Base-by-base conservation (phyloP, 2,888 invertebrate species). In the Cheilosia grossa region DNA sequence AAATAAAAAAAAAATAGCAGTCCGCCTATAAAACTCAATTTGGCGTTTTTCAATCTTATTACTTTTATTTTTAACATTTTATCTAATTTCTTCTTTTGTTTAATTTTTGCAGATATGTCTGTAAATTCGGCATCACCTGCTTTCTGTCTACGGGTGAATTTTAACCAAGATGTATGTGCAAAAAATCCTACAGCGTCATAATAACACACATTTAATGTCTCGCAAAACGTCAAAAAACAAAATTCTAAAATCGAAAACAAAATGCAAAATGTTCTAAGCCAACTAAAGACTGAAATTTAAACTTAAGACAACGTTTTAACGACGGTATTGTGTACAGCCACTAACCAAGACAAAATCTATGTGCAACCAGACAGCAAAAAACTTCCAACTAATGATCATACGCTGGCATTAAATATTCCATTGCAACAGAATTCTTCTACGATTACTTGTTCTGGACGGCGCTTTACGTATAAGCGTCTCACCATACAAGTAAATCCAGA, bases 401-500 rank as follows among this genome's bases (percentile, higher is more conserved):
- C 10, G 27, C 42, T 21, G 37, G 53, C 37, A 40, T 47, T 19
- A 59, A 53, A 59, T 53, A 72, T 66, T 66, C 5, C 19, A 75
- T 70, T 81, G 47, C 27, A 69, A 54, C 15, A 69, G 10, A 77
- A 59, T 56, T 53, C 19, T 64, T 73, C 58, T 72, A 63, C 47
- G 69, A 82, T 73, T 86, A 85, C 87, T 87, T 88, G 73, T 69
- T 61, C 78, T 87, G 87, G 87, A 87, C 77, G 72, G 78, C 87
- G 83, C 80, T 77, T 86, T 80, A 30, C 47, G 13, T 9, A 63
- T 44, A 78, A 87, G 87, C 87, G 86, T 82, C 80, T 72, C 40
- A 79, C 79, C 56, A 59, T 70, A 88, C 88, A 88, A 88, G 89
- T 88, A 85, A 88, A 89, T 88, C 88, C 83, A 86, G 88, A 88